Conservation (phyloP, 2,797 vertebrate genomes). For the Artibeus jamaicensis region DNA sequence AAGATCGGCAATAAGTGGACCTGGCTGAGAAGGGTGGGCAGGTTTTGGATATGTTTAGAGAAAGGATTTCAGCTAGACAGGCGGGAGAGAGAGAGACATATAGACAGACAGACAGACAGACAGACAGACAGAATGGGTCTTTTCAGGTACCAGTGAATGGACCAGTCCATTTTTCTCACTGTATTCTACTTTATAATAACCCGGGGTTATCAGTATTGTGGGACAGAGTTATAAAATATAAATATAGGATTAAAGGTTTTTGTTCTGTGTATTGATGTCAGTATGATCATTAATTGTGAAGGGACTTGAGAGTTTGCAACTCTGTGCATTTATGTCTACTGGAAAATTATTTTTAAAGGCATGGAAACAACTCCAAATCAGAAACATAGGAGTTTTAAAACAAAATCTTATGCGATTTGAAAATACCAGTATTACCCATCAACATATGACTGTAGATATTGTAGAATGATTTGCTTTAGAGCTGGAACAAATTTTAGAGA, state of each 20-base stretch:
- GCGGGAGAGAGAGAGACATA: no score
- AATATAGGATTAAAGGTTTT: not conserved
- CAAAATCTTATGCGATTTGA: not conserved
- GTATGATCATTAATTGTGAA: not conserved
- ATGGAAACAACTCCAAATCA: not conserved
- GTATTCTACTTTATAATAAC: not conserved
- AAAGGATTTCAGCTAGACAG: not conserved
- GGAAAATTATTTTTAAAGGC: not conserved
- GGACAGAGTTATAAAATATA: not conserved
- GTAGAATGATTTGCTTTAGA: not conserved
- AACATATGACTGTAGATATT: not conserved
- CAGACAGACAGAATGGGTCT: not conserved
- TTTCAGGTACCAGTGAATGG: not conserved
- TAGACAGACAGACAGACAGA: not conserved
- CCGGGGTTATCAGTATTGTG: not conserved
- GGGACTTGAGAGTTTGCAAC: not conserved
- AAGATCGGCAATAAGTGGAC: accelerated
- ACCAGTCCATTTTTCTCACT: not conserved
- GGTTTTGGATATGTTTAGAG: not conserved
- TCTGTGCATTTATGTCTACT: not conserved
- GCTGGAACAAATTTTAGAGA: not conserved
- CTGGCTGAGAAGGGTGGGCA: not conserved
- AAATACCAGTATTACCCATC: not conserved
- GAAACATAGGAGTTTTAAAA: not conserved
- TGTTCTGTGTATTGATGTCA: not conserved